Evolutionary conservation across 2,797 vertebrate genomes (phyloP), one percentile per base, ranked within the genome.

Genomic region (Fundulus diaphanus): DNA sequence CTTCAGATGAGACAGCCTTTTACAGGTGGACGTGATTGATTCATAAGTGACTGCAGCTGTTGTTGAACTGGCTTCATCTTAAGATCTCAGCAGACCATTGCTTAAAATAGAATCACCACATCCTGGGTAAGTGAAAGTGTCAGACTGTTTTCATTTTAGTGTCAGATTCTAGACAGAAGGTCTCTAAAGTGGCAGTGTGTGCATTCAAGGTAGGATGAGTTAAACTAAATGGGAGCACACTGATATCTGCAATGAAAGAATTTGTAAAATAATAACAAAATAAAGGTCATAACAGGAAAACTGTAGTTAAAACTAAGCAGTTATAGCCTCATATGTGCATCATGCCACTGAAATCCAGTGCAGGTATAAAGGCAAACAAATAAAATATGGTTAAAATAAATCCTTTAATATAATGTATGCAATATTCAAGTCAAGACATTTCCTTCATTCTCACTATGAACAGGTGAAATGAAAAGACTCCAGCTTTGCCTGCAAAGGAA

Each of bases 51-150:
- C 59, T 40, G 42, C 42, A 48, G 44, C 31, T 46, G 22, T n/a
- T 49, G 31, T 56, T 73, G 20, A 65, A 6, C 33, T 48, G 59
- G 24, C 72, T 22, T 27, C 11, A 49, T 27, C n/a, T 52, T 13
- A 22, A 29, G 15, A 52, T 67, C 24, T 51, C 33, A 52, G 48
- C 61, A 66, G 35, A 73, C 24, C 44, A 3, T 65, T 29, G 18
- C 31, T 73, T 24, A 65, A 73, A 65, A 61, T 33, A 73, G 61
- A 35, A 27, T 51, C 22, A 33, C 9, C 29, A 57, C 18, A 37
- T 57, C 57, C 40, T 24, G 37, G 48, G 22, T 73, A 67, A 42
- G 3, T 67, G 27, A 33, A 67, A 42, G 35, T 67, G 73, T 65
- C 72, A 42, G 59, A 37, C 24, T 42, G 61, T 13, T 74, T 74